These are phyloP conservation scores for Drosophila paramelanica DNA, from an alignment of 2,888 invertebrate species.

Conservation along the genomic window DNA sequence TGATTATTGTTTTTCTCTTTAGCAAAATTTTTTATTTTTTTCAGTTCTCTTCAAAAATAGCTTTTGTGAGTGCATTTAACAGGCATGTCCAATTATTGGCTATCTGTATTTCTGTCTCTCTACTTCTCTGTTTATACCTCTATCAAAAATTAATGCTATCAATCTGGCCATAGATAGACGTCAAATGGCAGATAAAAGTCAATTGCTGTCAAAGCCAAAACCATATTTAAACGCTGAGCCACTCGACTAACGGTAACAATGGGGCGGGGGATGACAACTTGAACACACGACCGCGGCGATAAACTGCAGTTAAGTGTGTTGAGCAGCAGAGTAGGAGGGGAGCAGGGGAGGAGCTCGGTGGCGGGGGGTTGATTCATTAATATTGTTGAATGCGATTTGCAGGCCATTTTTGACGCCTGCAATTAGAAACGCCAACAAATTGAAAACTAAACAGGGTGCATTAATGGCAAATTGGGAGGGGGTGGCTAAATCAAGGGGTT, in stretches of 20 bases:
- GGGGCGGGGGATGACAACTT: slow-evolving; percentile 36
- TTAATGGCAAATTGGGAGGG: background rate
- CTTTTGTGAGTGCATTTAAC: background rate
- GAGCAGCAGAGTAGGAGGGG: background rate
- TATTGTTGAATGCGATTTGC: slow-evolving; percentile 61
- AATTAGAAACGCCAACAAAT: slow-evolving; percentile 66
- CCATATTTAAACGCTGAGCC: slow-evolving; percentile 12
- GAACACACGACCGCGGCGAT: slow-evolving; percentile 68
- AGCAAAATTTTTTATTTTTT: too few species aligned
- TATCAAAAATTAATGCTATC: slow-evolving; percentile 21
- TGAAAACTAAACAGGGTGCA: slow-evolving; percentile 55
- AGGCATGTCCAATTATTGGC: background rate
- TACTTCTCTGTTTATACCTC: slow-evolving; percentile 9
- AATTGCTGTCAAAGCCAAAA: slow-evolving; percentile 36
- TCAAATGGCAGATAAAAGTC: slow-evolving; percentile 36
- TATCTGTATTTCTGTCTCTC: background rate
- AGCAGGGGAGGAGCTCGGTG: background rate
- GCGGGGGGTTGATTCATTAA: slow-evolving; percentile 43
- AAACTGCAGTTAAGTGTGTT: slow-evolving; percentile 62
- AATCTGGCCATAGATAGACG: slow-evolving; percentile 30
- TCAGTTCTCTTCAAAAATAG: background rate
- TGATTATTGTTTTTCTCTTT: too few species aligned
- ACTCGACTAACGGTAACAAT: slow-evolving; percentile 31
- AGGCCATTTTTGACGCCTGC: slow-evolving; percentile 64
- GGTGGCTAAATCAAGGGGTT: background rate